These are phyloP conservation scores for Zoroaster sp. DNA, from an alignment of 53 echinoderm and acorn worm genomes.

Conservation along the genomic window DNA sequence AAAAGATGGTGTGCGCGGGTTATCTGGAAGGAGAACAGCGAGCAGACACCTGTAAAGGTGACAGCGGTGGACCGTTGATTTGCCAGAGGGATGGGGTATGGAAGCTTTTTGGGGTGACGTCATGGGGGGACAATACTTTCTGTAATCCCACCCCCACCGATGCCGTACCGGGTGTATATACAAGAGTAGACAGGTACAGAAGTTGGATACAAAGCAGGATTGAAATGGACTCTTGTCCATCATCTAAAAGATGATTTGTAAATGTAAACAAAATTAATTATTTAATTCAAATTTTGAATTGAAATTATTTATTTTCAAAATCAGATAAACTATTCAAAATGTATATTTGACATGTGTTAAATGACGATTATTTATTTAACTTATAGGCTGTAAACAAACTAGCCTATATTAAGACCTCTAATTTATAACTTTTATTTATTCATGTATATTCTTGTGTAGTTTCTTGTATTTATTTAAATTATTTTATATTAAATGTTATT, in stretches of 20 bases:
- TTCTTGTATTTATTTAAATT: neutral
- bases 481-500: neutral
- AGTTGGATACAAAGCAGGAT: slow-evolving; percentile 75
- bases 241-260: neutral
- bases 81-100: slow-evolving; percentile 69
- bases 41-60: slow-evolving; percentile 87
- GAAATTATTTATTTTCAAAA: too few species aligned
- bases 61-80: slow-evolving; percentile 94
- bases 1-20: slow-evolving; percentile 87
- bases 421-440: neutral
- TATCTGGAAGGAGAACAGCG: slow-evolving; percentile 36
- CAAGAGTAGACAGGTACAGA: slow-evolving; percentile 73
- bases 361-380: neutral
- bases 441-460: neutral
- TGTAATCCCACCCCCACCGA: slow-evolving; percentile 64
- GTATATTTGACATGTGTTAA: neutral
- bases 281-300: too few species aligned
- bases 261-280: too few species aligned
- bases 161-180: slow-evolving; percentile 82
- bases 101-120: slow-evolving; percentile 87
- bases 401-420: neutral
- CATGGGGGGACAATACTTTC: slow-evolving; percentile 85
- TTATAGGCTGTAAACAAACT: too few species aligned
- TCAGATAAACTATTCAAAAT: neutral
- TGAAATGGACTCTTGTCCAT: neutral